phyloP scores from a whole-genome alignment of 2,113 vertebrate species.

The Spheniscus mendiculus region DNA sequence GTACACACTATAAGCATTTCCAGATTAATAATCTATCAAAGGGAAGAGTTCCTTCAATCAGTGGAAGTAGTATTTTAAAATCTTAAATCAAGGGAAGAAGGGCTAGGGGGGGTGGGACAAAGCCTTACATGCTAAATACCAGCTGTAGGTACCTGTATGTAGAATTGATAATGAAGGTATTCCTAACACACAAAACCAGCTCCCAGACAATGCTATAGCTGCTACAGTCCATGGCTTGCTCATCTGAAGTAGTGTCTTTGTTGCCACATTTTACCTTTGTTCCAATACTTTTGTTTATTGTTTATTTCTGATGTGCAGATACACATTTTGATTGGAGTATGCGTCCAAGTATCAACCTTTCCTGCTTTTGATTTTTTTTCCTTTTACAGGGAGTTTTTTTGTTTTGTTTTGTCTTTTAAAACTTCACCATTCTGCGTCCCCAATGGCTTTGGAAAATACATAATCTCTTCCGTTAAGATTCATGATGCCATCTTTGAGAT shows the following conservation, averaged over 20 bases:
- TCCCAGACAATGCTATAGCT: constrained; percentile 70
- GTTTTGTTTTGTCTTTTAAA: constrained; percentile 68
- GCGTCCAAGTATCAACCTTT: constrained; percentile 81
- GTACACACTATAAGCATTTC: constrained; percentile 78
- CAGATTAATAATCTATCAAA: constrained; percentile 77
- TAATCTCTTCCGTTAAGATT: constrained; percentile 99
- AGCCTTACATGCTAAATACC: constrained; percentile 83
- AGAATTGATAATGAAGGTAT: constrained; percentile 76
- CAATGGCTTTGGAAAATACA: constrained; percentile 99
- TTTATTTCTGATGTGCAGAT: constrained; percentile 80
- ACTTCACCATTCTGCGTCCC: constrained; percentile 97
- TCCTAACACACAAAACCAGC: constrained; percentile 76
- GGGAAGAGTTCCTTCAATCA: constrained; percentile 77
- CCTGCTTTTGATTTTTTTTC: constrained; percentile 63
- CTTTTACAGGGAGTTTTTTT: constrained; percentile 60
- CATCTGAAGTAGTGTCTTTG: constrained; percentile 83
- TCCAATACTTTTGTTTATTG: constrained; percentile 75
- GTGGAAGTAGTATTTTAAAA: constrained; percentile 76
- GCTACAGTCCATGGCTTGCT: constrained; percentile 81
- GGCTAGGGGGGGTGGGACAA: constrained; percentile 54
- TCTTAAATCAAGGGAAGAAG: constrained; percentile 62
- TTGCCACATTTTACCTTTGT: constrained; percentile 77
- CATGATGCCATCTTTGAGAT: constrained; percentile 99
- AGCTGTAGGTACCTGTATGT: constrained; percentile 80
- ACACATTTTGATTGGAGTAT: constrained; percentile 80